Percentiles rank a stretch among this genome's conserved stretches.
These are phyloP conservation scores for Pampusana beccarii DNA, from an alignment of 2,113 vertebrate genomes.

Conservation along the genomic window DNA sequence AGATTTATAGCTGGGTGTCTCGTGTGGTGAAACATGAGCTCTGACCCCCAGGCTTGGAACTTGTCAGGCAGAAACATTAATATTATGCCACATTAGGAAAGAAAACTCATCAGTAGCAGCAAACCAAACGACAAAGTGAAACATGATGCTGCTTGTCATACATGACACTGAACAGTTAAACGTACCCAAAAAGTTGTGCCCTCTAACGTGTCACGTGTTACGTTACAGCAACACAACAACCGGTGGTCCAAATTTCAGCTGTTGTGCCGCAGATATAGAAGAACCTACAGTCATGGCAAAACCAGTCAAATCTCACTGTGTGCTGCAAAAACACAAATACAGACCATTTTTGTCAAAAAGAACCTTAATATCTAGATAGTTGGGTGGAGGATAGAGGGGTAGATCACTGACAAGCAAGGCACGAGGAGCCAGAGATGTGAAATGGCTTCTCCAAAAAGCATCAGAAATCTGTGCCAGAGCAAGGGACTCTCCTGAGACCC, in stretches of 20 bases:
- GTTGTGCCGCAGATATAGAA: background rate
- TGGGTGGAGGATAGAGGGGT: background rate
- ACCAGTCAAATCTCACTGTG: background rate
- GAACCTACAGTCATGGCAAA: background rate
- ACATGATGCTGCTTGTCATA: constrained; percentile 51
- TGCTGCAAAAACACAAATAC: background rate
- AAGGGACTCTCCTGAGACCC: background rate
- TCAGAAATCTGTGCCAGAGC: background rate
- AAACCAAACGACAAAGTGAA: constrained; percentile 55
- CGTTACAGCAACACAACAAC: background rate
- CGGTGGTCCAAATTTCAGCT: background rate
- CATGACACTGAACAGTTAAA: constrained; percentile 42
- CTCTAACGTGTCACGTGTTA: background rate
- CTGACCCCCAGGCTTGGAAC: constrained; percentile 88
- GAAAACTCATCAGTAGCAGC: constrained; percentile 69
- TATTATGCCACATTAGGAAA: constrained; percentile 81
- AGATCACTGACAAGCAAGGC: background rate
- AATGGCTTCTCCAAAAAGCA: background rate
- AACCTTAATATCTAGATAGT: background rate
- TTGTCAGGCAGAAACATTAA: constrained; percentile 88
- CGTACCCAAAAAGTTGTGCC: constrained; percentile 15
- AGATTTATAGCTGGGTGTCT: constrained; percentile 94
- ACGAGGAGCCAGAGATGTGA: background rate
- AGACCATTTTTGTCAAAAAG: background rate
- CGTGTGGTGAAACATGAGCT: constrained; percentile 87